Base-by-base conservation (phyloP, 1,140 invertebrate genomes). In the Scaptomyza pallida region DNA sequence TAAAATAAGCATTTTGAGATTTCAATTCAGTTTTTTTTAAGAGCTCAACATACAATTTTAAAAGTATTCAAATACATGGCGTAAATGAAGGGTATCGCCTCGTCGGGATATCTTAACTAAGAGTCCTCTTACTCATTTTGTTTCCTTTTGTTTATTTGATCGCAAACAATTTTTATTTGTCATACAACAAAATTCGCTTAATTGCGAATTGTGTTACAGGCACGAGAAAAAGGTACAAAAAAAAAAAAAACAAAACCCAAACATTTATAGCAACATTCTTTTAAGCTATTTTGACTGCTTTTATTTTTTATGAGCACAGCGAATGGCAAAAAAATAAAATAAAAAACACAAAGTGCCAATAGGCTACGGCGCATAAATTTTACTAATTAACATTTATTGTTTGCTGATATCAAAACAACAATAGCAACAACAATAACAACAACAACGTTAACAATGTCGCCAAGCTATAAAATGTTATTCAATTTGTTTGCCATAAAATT, bases 341-440 rank as follows among this genome's bases (percentile, higher is more conserved):
- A 44, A 52, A 41, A 56, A 71, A 73, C 55, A 60, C 62, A 54
- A 62, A 82, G 68, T 89, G 82, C 88, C 82, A 88, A 88, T 78
- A 72, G 81, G 81, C 81, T 71, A 59, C 43, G 65, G 56, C 63
- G 55, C 71, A 86, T 82, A 88, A 88, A 88, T 70, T 79, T 69
- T 75, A 75, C 86, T 88, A 88, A 88, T 88, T 88, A 88, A 88
- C 82, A 75, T 86, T 86, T 86, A 86, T 88, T 86, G 82, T 86
- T 88, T 75, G 65, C 74, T 64, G 70, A 81, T 78, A 72, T 56
- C 19, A 75, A 45, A 70, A 71, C 44, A 69, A 60, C 50, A 67
- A 47, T 51, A 61, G 35, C 33, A 54, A 37, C 37, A 70, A 59
- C 19, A 47, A 5, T 26, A 10, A 57, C 48, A 61, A 37, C 33